Conservation (phyloP, 2,888 invertebrate species). For the Omphaloscelis lunosa region DNA sequence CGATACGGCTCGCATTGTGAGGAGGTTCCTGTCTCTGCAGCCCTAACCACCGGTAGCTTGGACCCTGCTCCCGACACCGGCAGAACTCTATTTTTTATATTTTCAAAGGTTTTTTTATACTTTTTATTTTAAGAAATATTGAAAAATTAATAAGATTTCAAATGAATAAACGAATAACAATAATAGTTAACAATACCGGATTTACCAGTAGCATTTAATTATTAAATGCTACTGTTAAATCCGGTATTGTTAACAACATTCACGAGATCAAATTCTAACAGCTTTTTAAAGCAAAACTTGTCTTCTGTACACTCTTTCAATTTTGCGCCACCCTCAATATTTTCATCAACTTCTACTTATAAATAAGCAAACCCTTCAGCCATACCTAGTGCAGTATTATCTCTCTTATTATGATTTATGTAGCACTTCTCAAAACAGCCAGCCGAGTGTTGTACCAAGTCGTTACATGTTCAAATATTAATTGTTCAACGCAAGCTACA, state of each 20-base stretch:
- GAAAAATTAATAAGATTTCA: no score
- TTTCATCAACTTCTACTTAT: no score
- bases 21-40: no score
- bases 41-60: no score
- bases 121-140: no score
- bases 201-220: no score
- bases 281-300: neutral
- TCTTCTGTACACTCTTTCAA: neutral
- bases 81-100: no score
- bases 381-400: slow-evolving; percentile 21
- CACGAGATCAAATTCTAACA: neutral
- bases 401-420: slow-evolving; percentile 49
- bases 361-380: slow-evolving; percentile 3
- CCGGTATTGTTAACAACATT: neutral
- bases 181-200: no score
- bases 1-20: no score
- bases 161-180: no score
- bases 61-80: no score
- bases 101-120: no score
- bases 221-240: neutral
- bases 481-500: slow-evolving; percentile 46
- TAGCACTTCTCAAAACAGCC: slow-evolving; percentile 42
- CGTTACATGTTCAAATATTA: slow-evolving; percentile 58
- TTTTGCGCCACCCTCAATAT: neutral
- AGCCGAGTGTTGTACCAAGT: slow-evolving; percentile 52